Conservation (phyloP, 1,140 invertebrate genomes). For the Pseudomyrmex sp. region DNA sequence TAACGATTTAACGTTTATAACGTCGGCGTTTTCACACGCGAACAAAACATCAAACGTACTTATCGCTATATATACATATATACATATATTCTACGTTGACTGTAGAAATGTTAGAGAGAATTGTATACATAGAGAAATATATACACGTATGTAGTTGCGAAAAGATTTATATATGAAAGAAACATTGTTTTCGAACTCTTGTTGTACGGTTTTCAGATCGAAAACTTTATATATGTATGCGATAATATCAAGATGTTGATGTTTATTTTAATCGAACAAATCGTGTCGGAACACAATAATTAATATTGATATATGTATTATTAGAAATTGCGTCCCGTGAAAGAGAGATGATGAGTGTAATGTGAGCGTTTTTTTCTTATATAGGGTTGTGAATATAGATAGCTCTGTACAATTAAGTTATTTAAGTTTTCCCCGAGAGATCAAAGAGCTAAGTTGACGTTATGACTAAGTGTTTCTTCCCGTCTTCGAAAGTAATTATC, state of each 20-base stretch:
- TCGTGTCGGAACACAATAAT: slow-evolving; percentile 19
- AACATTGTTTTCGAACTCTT: slow-evolving; percentile 60
- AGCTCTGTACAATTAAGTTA: slow-evolving; percentile 60
- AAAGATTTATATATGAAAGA: slow-evolving; percentile 38
- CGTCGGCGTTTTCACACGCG: slow-evolving; percentile 50
- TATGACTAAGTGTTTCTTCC: slow-evolving; percentile 60
- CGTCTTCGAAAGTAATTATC: slow-evolving; percentile 47
- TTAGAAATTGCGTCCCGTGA: slow-evolving; percentile 54
- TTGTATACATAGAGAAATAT: slow-evolving; percentile 53
- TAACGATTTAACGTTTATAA: slow-evolving; percentile 11
- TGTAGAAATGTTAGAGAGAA: slow-evolving; percentile 65
- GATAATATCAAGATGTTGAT: slow-evolving; percentile 51
- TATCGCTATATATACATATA: slow-evolving; percentile 10
- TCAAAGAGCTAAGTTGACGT: slow-evolving; percentile 70
- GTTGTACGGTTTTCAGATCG: slow-evolving; percentile 59
- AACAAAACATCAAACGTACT: slow-evolving; percentile 61
- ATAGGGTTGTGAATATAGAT: slow-evolving; percentile 74
- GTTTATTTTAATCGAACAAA: slow-evolving; percentile 50
- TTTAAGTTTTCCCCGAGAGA: slow-evolving; percentile 63
- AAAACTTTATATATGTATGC: slow-evolving; percentile 54
- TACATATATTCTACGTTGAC: slow-evolving; percentile 52
- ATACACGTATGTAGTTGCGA: slow-evolving; percentile 17
- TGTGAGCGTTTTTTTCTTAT: slow-evolving; percentile 66
- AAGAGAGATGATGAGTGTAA: not conserved
- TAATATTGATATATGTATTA: too few relatives aligned